Evolutionary conservation across 2,888 invertebrate genomes (phyloP), one percentile per base, ranked within the genome.

Genomic region (Dolomedes plantarius): DNA sequence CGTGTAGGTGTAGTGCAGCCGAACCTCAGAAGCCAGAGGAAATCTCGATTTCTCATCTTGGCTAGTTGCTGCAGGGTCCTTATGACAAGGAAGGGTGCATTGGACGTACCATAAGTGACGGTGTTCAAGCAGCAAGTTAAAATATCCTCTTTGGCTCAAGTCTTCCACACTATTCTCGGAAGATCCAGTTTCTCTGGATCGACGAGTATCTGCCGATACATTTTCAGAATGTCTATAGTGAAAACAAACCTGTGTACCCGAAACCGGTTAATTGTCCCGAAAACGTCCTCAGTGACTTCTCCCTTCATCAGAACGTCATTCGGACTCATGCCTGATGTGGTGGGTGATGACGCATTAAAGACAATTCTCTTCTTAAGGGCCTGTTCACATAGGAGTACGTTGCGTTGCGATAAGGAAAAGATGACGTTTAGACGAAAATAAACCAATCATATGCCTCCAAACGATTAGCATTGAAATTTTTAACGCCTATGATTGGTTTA

Each of bases 131-230:
- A 50, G 27, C 27, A 69, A n/a, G 56, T 39, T 50, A 9, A 16
- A 9, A 23, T 0, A n/a, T 31, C 19, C 1, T 5, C 27, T 36
- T 64, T 29, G 13, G 3, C 0, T 69, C 28, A 39, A 5, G 36
- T 23, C 50, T 56, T 46, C 31, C 41, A 41, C 50, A 76, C 41
- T 11, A 76, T 67, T 39, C 46, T 3, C 23, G n/a, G 68, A 0
- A 68, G 19, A 32, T 31, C 56, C 68, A 32, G n/a, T 56, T 46
- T 68, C 27, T 77, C 11, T 9, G 68, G 50, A 3, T 50, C 46
- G 29, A 77, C 56, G 23, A 68, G 68, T 31, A 77, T 68, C 46
- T 77, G n/a, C n/a, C 68, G 5, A 68, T 77, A 46, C 68, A 77
- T 68, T 27, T 77, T 77, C 31, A 77, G 32, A 2, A 77, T 46